A percentile compares a stretch with the other conserved stretches of the same genome.
Evolutionary conservation across 2,888 invertebrate species (phyloP).

Genomic region (Zele albiditarsus): DNA sequence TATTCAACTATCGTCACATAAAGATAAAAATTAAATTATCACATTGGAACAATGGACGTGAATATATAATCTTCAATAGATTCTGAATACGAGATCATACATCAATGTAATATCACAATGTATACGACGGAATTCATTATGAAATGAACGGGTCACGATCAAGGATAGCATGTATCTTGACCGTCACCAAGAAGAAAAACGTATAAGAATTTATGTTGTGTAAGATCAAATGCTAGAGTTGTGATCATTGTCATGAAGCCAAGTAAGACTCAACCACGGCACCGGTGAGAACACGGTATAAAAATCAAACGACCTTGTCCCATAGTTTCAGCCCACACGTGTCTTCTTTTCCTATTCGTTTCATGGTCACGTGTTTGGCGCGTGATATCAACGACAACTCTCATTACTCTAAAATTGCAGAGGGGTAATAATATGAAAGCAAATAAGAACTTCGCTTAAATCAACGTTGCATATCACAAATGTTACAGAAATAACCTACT

Average conservation of each 20-base stretch:
- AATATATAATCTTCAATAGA: neutral
- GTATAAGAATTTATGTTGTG: neutral
- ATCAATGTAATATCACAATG: neutral
- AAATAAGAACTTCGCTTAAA: neutral
- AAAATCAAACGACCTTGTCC: slow-evolving; percentile 37
- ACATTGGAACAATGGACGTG: neutral
- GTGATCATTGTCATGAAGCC: neutral
- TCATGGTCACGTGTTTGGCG: slow-evolving; percentile 41
- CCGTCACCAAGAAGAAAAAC: neutral
- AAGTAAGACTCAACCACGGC: neutral
- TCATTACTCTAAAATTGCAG: neutral
- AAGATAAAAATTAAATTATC: neutral
- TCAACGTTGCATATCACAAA: neutral
- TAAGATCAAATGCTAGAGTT: neutral
- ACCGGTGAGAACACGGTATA: neutral
- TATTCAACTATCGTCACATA: neutral
- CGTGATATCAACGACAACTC: slow-evolving; percentile 25
- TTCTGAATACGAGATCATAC: neutral
- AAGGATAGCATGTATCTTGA: slow-evolving; percentile 1
- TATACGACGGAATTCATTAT: neutral
- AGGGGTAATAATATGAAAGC: neutral
- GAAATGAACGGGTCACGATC: neutral
- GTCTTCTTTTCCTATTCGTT: slow-evolving; percentile 37
- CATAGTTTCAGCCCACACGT: slow-evolving; percentile 30
- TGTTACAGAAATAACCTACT: neutral